Evolutionary conservation across 2,888 invertebrate species (phyloP).

Genomic region (Agrotis exclamationis): DNA sequence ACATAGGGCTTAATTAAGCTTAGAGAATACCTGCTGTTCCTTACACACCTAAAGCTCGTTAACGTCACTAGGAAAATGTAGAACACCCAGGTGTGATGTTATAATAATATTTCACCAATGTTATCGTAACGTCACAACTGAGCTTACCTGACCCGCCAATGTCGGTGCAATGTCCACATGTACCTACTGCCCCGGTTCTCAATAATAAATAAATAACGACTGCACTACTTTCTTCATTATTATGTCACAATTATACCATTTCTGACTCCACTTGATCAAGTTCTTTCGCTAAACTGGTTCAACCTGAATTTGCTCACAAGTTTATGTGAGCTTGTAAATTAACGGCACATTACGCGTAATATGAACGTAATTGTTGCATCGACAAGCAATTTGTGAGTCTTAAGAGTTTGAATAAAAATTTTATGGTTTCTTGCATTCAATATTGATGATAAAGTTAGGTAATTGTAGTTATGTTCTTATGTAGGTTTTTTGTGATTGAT

Average conservation of each 20-base stretch:
- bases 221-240: constrained; percentile 52
- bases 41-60: too few species aligned
- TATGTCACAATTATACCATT: constrained; percentile 55
- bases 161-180: not conserved
- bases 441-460: constrained; percentile 1
- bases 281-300: constrained; percentile 54
- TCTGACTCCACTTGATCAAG: constrained; percentile 60
- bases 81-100: not conserved
- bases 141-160: not conserved
- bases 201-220: constrained; percentile 14
- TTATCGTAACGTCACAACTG: too few species aligned
- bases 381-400: constrained; percentile 37
- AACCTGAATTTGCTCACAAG: constrained; percentile 23
- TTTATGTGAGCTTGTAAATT: constrained; percentile 53
- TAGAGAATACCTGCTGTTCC: too few species aligned
- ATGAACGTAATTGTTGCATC: constrained; percentile 33
- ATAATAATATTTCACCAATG: not conserved
- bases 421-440: constrained; percentile 20
- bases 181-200: constrained; percentile 15
- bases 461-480: not conserved
- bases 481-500: constrained; percentile 8
- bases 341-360: constrained; percentile 44
- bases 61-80: too few species aligned
- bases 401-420: constrained; percentile 31
- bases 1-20: too few species aligned